These are phyloP conservation scores for Adelosebastes latens DNA, from an alignment of 2,797 vertebrate species.

Conservation along the genomic window DNA sequence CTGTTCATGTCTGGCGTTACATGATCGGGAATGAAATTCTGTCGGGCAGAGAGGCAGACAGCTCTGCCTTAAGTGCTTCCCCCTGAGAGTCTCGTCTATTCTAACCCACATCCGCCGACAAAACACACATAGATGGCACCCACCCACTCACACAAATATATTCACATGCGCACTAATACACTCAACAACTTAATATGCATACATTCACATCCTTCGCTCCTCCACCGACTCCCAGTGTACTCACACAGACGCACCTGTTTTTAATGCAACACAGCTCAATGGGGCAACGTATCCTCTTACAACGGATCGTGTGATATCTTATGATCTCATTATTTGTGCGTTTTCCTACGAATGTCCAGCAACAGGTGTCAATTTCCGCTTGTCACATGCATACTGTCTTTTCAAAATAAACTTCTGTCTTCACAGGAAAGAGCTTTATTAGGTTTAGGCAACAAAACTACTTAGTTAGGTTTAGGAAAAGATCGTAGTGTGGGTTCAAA, in stretches of 20 bases:
- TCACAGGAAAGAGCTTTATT: too few species aligned
- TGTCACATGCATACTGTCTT: too few species aligned
- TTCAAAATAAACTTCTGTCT: too few species aligned
- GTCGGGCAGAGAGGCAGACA: slow-evolving; percentile 3
- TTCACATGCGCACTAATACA: neutral
- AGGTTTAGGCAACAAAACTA: too few species aligned
- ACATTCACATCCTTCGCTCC: neutral
- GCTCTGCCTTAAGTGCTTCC: slow-evolving; percentile 1
- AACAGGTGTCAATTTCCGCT: too few species aligned
- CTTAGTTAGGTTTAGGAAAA: too few species aligned
- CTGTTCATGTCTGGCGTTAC: neutral
- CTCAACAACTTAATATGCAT: neutral
- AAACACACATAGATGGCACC: slow-evolving; percentile 21
- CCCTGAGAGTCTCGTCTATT: slow-evolving; percentile 15
- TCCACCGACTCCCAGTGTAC: neutral
- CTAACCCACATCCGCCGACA: slow-evolving; percentile 11
- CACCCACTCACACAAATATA: neutral
- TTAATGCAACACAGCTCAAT: slow-evolving; percentile 7
- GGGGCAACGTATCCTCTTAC: fast-evolving
- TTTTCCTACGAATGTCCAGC: too few species aligned
- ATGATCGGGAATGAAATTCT: neutral
- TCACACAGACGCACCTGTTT: neutral
- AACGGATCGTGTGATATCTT: too few species aligned
- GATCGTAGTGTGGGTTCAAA: too few species aligned
- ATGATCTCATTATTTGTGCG: too few species aligned